Percentiles rank a stretch among this genome's conserved stretches.
phyloP scores from a whole-genome alignment of 2,113 vertebrate genomes.

The Rhynchomys soricoides region DNA sequence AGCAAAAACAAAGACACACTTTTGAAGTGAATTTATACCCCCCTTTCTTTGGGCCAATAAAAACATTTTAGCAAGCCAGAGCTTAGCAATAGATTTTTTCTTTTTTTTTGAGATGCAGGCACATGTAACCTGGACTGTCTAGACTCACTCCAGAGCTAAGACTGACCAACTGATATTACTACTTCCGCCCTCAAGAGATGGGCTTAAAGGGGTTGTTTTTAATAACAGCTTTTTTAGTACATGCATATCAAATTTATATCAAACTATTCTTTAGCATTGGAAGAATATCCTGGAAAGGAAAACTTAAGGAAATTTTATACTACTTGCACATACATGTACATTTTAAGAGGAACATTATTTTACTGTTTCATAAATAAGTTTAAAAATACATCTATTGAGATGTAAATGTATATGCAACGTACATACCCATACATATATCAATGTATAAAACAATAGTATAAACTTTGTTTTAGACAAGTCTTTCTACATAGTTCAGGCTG shows the following conservation, averaged over 20 bases:
- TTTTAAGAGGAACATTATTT: slow-evolving; percentile 18
- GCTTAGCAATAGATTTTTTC: background rate
- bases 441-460: background rate
- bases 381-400: background rate
- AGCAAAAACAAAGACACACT: background rate
- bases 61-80: slow-evolving; percentile 36
- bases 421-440: background rate
- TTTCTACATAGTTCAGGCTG: background rate
- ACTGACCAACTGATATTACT: background rate
- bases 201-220: background rate
- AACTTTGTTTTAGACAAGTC: background rate
- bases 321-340: background rate
- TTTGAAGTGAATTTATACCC: slow-evolving; percentile 9
- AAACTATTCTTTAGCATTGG: slow-evolving; percentile 34
- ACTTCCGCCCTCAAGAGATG: background rate
- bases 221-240: background rate
- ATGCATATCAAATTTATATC: background rate
- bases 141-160: background rate
- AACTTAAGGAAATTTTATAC: background rate
- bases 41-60: background rate
- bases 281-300: slow-evolving; percentile 55
- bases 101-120: background rate
- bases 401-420: background rate
- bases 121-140: background rate
- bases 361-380: background rate